These are phyloP conservation scores for Acleris literana DNA, from an alignment of 2,888 invertebrate genomes.

Conservation along the genomic window DNA sequence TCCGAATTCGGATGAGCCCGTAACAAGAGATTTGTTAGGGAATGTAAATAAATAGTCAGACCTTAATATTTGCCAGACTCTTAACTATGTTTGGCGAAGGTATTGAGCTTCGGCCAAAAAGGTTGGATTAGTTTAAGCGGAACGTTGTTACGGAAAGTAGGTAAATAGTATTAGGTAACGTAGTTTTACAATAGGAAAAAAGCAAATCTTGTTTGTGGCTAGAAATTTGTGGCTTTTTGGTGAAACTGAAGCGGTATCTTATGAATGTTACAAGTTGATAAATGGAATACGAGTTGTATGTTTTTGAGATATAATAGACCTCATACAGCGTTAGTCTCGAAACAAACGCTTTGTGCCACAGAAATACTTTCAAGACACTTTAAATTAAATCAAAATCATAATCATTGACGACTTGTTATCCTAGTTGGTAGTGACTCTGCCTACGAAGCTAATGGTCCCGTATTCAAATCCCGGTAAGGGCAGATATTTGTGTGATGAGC, in stretches of 20 bases:
- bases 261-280: too few relatives aligned
- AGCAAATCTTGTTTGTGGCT: slow-evolving; percentile 2
- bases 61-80: slow-evolving; percentile 56
- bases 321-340: too few relatives aligned
- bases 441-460: too few relatives aligned
- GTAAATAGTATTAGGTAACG: slow-evolving; percentile 26
- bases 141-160: slow-evolving; percentile 27
- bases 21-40: slow-evolving; percentile 63
- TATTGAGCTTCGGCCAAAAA: slow-evolving; percentile 32
- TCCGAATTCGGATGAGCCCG: slow-evolving; percentile 50
- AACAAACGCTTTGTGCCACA: too few relatives aligned
- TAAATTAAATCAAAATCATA: too few relatives aligned
- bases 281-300: too few relatives aligned
- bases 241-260: not conserved
- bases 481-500: too few relatives aligned
- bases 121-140: slow-evolving; percentile 35
- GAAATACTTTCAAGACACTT: too few relatives aligned
- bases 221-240: not conserved
- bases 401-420: too few relatives aligned
- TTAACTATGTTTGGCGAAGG: slow-evolving; percentile 67
- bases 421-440: too few relatives aligned
- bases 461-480: too few relatives aligned
- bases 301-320: too few relatives aligned
- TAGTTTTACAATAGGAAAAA: slow-evolving; percentile 4
- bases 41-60: slow-evolving; percentile 60